A percentile compares a stretch with the other conserved stretches of the same genome.
Conservation (phyloP, 1,140 invertebrate species). For the Theocolax elegans region DNA sequence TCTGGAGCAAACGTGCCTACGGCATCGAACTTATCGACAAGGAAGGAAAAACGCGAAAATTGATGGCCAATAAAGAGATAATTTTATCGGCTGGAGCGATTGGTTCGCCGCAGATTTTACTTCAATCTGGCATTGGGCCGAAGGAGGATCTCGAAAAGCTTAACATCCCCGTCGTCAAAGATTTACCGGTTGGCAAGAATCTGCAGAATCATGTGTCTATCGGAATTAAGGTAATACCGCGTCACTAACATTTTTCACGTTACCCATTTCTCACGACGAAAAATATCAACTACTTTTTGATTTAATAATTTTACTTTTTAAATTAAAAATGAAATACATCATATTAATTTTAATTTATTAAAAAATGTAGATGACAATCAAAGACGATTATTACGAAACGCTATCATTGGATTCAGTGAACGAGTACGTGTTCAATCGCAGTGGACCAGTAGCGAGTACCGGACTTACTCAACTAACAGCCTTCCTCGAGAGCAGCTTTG, state of each 20-base stretch:
- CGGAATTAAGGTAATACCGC: conserved; percentile 47
- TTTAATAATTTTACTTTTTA: too few species aligned
- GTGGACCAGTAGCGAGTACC: conserved; percentile 64
- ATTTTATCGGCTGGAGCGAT: conserved; percentile 76
- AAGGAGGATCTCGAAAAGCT: conserved; percentile 68
- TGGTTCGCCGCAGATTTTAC: conserved; percentile 76
- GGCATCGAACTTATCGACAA: conserved; percentile 73
- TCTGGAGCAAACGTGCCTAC: conserved; percentile 66
- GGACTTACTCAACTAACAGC: conserved; percentile 67
- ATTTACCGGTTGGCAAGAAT: conserved; percentile 72
- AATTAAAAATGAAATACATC: too few species aligned
- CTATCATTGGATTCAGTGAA: conserved; percentile 59
- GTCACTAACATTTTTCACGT: too few species aligned
- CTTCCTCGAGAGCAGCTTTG: conserved; percentile 59
- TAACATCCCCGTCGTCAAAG: conserved; percentile 63
- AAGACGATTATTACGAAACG: conserved; percentile 54
- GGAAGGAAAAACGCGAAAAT: conserved; percentile 46
- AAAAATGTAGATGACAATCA: conserved; percentile 55
- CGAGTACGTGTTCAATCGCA: conserved; percentile 58
- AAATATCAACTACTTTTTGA: too few species aligned
- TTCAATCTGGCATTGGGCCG: conserved; percentile 78
- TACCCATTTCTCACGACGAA: too few species aligned
- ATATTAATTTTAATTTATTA: too few species aligned
- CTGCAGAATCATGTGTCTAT: conserved; percentile 70
- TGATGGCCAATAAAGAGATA: conserved; percentile 69